Percentiles rank a stretch among this genome's conserved stretches.
These are phyloP conservation scores for Apostichopus japonicus DNA, from an alignment of 35 echinoderm and acorn worm genomes.

Conservation along the genomic window DNA sequence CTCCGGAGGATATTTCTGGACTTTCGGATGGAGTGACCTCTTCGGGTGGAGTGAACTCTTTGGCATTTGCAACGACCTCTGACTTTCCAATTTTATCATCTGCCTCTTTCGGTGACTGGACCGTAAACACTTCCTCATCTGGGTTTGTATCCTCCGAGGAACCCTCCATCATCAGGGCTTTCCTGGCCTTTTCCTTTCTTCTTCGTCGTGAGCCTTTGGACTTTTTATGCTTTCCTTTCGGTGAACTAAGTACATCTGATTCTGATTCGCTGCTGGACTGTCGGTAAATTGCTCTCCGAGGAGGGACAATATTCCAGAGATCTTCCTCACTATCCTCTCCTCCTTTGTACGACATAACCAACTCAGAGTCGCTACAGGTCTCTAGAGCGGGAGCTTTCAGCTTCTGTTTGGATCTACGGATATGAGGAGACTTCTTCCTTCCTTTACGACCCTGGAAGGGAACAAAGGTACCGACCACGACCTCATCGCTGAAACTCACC, in stretches of 20 bases:
- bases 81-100: constrained; percentile 4
- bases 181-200: constrained; percentile 64
- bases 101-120: neutral
- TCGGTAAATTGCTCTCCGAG: constrained; percentile 21
- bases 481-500: constrained; percentile 93
- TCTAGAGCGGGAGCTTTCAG: constrained; percentile 77
- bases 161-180: constrained; percentile 18
- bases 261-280: constrained; percentile 79
- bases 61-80: neutral
- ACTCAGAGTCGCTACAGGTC: constrained; percentile 86
- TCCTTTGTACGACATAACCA: constrained; percentile 55
- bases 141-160: neutral
- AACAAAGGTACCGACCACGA: constrained; percentile 74
- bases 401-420: constrained; percentile 64
- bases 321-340: constrained; percentile 72
- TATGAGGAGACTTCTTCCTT: constrained; percentile 51
- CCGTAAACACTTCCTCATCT: neutral
- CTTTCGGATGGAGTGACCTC: neutral
- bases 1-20: neutral
- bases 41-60: neutral
- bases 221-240: constrained; percentile 55
- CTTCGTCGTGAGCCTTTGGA: constrained; percentile 57
- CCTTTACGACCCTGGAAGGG: constrained; percentile 47
- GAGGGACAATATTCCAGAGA: constrained; percentile 53
- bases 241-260: constrained; percentile 33